phyloP scores from a whole-genome alignment of 2,113 vertebrate species.

The Merops nubicus region DNA sequence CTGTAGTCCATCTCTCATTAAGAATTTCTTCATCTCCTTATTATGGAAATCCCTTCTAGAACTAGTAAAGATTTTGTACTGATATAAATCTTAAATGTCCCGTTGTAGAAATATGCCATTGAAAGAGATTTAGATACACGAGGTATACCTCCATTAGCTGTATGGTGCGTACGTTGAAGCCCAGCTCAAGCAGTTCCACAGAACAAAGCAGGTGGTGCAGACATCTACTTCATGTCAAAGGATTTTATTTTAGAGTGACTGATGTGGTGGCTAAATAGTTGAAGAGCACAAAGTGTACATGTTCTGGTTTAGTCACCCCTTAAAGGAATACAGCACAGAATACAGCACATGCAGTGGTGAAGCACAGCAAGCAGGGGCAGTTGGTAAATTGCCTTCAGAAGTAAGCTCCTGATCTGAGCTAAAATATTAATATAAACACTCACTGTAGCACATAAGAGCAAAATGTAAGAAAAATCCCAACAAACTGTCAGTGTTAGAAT shows the following conservation, averaged over 20 bases:
- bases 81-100: not conserved
- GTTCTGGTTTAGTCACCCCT: not conserved
- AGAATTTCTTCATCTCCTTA: not conserved
- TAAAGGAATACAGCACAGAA: not conserved
- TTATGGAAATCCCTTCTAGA: not conserved
- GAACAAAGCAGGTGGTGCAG: not conserved
- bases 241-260: not conserved
- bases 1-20: not conserved
- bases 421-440: not conserved
- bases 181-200: not conserved
- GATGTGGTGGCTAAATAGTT: not conserved
- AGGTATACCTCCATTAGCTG: not conserved
- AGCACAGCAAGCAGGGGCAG: not conserved
- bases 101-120: not conserved
- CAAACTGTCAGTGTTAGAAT: not conserved
- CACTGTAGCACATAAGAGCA: not conserved
- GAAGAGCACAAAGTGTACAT: not conserved
- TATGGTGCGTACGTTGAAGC: not conserved
- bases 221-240: not conserved
- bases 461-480: not conserved
- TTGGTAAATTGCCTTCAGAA: not conserved
- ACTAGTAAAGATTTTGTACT: not conserved
- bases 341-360: not conserved
- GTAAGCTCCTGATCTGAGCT: not conserved
- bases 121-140: not conserved